Percentiles rank a stretch among this genome's conserved stretches.
Evolutionary conservation across 2,888 invertebrate species (phyloP).

Genomic region (Drosophila glabriapex): DNA sequence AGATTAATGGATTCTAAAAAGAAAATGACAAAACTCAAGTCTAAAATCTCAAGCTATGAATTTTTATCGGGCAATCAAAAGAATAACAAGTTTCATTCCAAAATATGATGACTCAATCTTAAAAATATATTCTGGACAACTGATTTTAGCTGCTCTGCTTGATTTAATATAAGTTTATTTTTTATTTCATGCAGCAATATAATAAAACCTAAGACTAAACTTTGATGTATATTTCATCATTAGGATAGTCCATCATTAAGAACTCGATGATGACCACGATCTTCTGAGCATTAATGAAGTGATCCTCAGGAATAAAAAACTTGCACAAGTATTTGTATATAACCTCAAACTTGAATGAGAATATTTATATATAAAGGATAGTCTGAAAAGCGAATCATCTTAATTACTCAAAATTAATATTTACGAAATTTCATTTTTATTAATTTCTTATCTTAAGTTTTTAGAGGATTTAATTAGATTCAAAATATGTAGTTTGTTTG

Average conservation of each 20-base stretch:
- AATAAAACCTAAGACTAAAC: neutral
- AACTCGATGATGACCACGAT: neutral
- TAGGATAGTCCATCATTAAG: neutral
- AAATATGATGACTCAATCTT: neutral
- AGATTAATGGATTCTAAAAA: too few relatives aligned
- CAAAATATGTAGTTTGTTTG: neutral
- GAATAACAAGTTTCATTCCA: neutral
- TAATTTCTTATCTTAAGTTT: neutral
- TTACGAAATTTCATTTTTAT: neutral
- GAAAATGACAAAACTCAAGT: neutral
- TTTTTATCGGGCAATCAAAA: too few relatives aligned
- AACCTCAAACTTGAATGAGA: neutral
- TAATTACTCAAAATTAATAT: neutral
- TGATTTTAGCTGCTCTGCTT: too few relatives aligned
- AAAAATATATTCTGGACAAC: neutral
- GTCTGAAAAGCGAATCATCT: neutral
- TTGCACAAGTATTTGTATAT: fast-evolving
- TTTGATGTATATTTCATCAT: neutral
- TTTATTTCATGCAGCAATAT: neutral
- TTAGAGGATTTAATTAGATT: neutral
- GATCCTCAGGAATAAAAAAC: neutral
- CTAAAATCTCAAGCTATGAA: too few relatives aligned
- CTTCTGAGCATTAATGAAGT: neutral
- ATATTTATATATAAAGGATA: neutral
- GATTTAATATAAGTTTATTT: neutral